A percentile compares a stretch with the other conserved stretches of the same genome.
These are phyloP conservation scores for Zaprionus davidi DNA, from an alignment of 1,140 invertebrate genomes.

Conservation along the genomic window DNA sequence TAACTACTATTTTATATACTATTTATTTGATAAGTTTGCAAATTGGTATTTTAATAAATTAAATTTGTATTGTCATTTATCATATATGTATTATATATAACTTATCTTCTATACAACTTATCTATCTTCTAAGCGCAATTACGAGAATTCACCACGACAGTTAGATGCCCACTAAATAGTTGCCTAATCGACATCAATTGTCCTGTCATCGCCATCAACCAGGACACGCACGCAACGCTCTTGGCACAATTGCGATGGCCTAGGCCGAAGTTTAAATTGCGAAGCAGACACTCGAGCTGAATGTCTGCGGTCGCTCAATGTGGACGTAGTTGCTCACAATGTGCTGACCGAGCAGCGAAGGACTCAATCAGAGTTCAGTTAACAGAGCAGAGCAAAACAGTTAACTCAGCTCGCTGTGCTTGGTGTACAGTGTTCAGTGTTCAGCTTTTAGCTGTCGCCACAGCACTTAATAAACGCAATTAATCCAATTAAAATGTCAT, in stretches of 20 bases:
- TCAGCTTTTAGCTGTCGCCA: constrained; percentile 41
- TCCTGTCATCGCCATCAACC: constrained; percentile 10
- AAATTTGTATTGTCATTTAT: too few species aligned
- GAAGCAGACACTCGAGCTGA: too few species aligned
- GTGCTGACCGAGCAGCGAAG: constrained; percentile 29
- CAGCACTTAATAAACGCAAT: constrained; percentile 77
- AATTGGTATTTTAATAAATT: too few species aligned
- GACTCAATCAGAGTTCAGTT: constrained; percentile 36
- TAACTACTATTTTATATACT: too few species aligned
- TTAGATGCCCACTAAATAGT: background rate
- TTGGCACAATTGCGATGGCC: background rate
- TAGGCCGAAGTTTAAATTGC: too few species aligned
- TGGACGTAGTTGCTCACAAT: constrained; percentile 14
- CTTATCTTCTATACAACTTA: too few species aligned
- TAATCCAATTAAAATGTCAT: constrained; percentile 83
- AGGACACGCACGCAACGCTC: background rate
- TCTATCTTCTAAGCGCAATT: background rate
- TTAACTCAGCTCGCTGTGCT: background rate
- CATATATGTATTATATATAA: too few species aligned
- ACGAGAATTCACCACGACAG: background rate
- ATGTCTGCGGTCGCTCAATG: constrained; percentile 16
- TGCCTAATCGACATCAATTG: constrained; percentile 6
- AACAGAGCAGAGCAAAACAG: constrained; percentile 1
- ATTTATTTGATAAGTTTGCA: too few species aligned
- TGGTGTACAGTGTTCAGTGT: constrained; percentile 33